A percentile compares a stretch with the other conserved stretches of the same genome.
These are phyloP conservation scores for Carassius gibelio DNA, from an alignment of 2,113 vertebrate species.

Conservation along the genomic window DNA sequence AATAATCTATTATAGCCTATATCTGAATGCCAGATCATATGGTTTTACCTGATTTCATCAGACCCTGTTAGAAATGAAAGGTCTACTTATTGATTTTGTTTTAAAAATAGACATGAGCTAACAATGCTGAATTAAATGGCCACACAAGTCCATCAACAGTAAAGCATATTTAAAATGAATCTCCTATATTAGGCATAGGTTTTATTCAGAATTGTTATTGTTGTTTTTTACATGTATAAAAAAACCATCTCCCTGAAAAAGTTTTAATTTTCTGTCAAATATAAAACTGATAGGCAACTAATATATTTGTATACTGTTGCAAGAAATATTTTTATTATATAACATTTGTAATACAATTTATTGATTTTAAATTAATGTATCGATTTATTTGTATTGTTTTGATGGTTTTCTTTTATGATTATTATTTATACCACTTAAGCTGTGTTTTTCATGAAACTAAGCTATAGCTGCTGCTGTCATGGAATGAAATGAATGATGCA, in stretches of 20 bases:
- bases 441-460: background rate
- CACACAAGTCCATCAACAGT: background rate
- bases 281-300: background rate
- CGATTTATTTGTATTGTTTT: background rate
- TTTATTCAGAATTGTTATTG: background rate
- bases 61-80: background rate
- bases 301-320: background rate
- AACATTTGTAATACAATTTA: background rate
- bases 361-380: too few relatives aligned
- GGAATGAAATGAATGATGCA: background rate
- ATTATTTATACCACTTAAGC: background rate
- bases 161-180: background rate
- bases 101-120: background rate
- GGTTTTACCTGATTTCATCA: background rate
- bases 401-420: background rate
- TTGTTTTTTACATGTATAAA: too few relatives aligned
- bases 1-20: background rate
- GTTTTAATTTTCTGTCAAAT: background rate
- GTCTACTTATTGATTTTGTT: background rate
- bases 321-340: background rate
- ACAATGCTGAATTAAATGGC: background rate
- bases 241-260: too few relatives aligned
- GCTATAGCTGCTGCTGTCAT: background rate
- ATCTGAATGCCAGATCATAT: background rate
- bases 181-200: background rate